These are phyloP conservation scores for Tachina fera DNA, from an alignment of 2,888 invertebrate genomes.

Conservation along the genomic window DNA sequence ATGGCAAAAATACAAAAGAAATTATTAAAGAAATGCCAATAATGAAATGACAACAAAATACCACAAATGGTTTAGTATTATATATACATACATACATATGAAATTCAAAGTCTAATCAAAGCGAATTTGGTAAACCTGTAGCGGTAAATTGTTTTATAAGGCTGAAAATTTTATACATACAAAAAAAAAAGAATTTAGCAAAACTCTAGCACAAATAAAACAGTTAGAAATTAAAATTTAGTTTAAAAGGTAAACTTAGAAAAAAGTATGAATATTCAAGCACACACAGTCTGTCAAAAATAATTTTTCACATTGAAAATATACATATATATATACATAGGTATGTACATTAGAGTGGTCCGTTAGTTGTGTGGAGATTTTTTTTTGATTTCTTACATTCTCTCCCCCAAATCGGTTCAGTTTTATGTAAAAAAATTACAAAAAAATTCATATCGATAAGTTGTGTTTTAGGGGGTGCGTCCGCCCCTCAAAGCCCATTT, in stretches of 20 bases:
- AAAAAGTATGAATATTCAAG: background rate
- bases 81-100: background rate
- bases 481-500: too few relatives aligned
- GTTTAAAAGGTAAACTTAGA: background rate
- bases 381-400: too few relatives aligned
- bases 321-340: too few relatives aligned
- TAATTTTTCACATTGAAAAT: too few relatives aligned
- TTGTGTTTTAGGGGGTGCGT: too few relatives aligned
- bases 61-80: slow-evolving; percentile 19
- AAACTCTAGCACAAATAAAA: background rate
- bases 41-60: background rate
- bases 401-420: too few relatives aligned
- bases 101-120: slow-evolving; percentile 21
- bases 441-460: too few relatives aligned
- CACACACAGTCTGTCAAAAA: background rate
- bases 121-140: slow-evolving; percentile 29
- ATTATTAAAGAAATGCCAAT: slow-evolving; percentile 25
- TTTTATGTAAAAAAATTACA: too few relatives aligned
- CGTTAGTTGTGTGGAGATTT: too few relatives aligned
- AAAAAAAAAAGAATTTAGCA: background rate
- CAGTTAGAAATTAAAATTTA: slow-evolving; percentile 18
- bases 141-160: slow-evolving; percentile 31
- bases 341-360: too few relatives aligned
- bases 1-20: slow-evolving; percentile 9
- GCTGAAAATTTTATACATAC: background rate